Evolutionary conservation across 1,140 invertebrate species (phyloP), one percentile per base, ranked within the genome.

Genomic region (Lethrus apterus): DNA sequence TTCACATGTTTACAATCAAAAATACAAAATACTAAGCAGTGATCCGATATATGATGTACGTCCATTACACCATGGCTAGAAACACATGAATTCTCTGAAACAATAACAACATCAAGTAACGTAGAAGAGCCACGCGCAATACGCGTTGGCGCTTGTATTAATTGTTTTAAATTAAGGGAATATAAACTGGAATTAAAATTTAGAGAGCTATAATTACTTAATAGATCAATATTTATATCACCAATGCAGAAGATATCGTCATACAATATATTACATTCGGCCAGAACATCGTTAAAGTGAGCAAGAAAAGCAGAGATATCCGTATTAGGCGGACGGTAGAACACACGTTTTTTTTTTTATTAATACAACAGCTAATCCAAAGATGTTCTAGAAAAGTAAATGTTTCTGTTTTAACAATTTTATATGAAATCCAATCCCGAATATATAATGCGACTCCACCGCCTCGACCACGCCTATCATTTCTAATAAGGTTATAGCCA

Each of bases 381-480:
- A 41, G 10, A n/a, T 41, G 38, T 41, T 41, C 38, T 31, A 44
- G 11, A 31, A n/a, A 10, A 41, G 13, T 26, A 24, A n/a, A 13
- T 13, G 13, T 13, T 5, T n/a, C 11, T 41, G 36, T 41, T n/a
- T 41, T n/a, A 26, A 44, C 21, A 3, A 31, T 11, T 9, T 17
- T 15, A 15, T 44, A 44, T 17, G n/a, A 13, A 14, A 44, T 15
- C 10, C 9, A 8, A 31, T 24, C 17, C 10, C 20, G 18, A 21
- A 41, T 29, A 44, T 44, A 44, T 7, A 44, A 17, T 13, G 21
- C 41, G 18, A 44, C 26, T 24, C 41, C 41, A 26, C 41, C 41
- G 11, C 26, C 24, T 15, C 17, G 7, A 5, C 20, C 24, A 31
- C 32, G 15, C 13, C 20, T 11, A 29, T 44, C 26, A 9, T 17